A percentile compares a stretch with the other conserved stretches of the same genome.
phyloP scores from a whole-genome alignment of 2,888 invertebrate genomes.

The Hemistola chrysoprasaria region DNA sequence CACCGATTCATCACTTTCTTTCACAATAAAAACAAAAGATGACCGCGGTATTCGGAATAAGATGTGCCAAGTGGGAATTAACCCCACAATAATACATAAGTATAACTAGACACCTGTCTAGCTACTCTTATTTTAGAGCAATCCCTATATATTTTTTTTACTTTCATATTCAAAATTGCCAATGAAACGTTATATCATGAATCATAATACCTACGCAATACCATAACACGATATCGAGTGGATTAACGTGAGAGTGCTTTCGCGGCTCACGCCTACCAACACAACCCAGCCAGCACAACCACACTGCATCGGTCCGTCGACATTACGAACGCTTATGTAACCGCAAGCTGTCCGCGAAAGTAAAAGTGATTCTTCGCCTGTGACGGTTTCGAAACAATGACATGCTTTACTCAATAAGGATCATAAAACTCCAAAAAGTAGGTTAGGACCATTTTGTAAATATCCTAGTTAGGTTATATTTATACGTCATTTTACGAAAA shows the following conservation, averaged over 20 bases:
- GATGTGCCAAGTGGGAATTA: too few species aligned
- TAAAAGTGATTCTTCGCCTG: conserved; percentile 74
- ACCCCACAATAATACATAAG: too few species aligned
- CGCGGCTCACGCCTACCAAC: conserved; percentile 55
- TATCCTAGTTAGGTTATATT: too few species aligned
- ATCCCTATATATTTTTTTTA: too few species aligned
- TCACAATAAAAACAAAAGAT: conserved; percentile 65
- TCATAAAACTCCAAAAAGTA: conserved; percentile 41
- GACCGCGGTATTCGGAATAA: conserved; percentile 39
- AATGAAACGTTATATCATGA: conserved; percentile 27
- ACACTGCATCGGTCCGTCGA: conserved; percentile 55
- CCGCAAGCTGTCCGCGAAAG: conserved; percentile 67
- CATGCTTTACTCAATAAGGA: conserved; percentile 60
- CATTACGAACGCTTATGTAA: conserved; percentile 73
- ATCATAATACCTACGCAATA: conserved; percentile 32
- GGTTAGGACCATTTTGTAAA: conserved; percentile 1
- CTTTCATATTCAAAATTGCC: too few species aligned
- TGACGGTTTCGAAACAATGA: conserved; percentile 69
- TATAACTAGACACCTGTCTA: too few species aligned
- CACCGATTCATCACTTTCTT: conserved; percentile 65
- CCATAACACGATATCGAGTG: conserved; percentile 32
- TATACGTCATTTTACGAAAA: conserved; percentile 1
- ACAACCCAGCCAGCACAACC: conserved; percentile 43
- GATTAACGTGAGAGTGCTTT: conserved; percentile 65
- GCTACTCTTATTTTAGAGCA: too few species aligned